A percentile compares a stretch with the other conserved stretches of the same genome.
phyloP scores from a whole-genome alignment of 1,140 invertebrate species.

The Penaeus vannamei region DNA sequence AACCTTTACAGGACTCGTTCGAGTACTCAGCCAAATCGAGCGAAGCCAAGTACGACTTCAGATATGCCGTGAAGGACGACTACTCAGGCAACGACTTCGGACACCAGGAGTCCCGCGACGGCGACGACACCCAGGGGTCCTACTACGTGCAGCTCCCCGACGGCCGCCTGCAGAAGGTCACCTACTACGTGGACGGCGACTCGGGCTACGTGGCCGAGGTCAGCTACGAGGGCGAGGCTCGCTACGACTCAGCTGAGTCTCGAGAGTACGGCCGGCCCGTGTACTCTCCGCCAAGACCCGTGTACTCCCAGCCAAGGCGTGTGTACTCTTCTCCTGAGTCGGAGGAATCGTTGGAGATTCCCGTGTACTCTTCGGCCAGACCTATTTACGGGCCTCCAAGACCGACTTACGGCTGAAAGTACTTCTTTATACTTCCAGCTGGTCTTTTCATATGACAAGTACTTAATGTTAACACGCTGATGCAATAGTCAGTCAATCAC shows the following conservation, averaged over 20 bases:
- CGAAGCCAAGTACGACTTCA: constrained; percentile 25
- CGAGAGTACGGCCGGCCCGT: background rate
- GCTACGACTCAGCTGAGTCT: constrained; percentile 17
- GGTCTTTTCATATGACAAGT: too few species aligned
- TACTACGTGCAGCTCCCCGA: constrained; percentile 37
- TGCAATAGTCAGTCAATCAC: too few species aligned
- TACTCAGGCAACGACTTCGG: constrained; percentile 26
- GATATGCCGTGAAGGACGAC: constrained; percentile 25
- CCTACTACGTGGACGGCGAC: constrained; percentile 21
- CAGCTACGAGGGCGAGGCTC: constrained; percentile 1
- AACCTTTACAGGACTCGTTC: background rate
- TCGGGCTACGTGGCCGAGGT: constrained; percentile 30
- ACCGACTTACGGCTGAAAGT: too few species aligned
- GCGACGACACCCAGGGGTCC: constrained; percentile 31
- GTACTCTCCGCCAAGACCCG: background rate
- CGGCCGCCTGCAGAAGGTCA: constrained; percentile 27
- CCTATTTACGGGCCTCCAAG: too few species aligned
- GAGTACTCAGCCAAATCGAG: background rate
- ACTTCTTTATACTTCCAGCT: too few species aligned
- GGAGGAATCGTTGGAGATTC: background rate
- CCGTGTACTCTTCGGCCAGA: too few species aligned
- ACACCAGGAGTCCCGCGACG: constrained; percentile 29
- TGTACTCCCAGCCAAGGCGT: background rate
- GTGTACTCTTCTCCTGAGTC: constrained; percentile 1
- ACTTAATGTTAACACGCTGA: too few species aligned